Evolutionary conservation across 2,888 invertebrate genomes (phyloP).

Genomic region (Melinaea menophilus): DNA sequence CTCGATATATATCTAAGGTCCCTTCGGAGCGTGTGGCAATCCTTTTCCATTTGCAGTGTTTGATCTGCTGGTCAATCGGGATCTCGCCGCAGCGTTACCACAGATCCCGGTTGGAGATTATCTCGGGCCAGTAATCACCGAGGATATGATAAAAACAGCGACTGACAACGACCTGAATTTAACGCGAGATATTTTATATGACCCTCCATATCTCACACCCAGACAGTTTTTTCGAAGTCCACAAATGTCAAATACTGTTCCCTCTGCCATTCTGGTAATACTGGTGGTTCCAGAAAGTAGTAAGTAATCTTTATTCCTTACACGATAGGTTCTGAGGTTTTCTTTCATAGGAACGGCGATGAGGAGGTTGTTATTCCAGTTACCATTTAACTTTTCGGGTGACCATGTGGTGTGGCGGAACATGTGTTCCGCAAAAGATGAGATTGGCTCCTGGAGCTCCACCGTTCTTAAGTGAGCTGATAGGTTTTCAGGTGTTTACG

Average conservation of each 20-base stretch:
- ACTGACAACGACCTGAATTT: neutral
- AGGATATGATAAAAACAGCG: no score
- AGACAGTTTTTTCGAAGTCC: slow-evolving; percentile 17
- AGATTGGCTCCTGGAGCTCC: no score
- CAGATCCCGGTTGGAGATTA: no score
- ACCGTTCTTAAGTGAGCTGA: no score
- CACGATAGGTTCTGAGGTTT: slow-evolving; percentile 12
- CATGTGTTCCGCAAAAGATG: neutral
- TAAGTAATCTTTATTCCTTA: slow-evolving; percentile 12
- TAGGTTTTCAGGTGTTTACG: no score
- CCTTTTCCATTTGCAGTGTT: no score
- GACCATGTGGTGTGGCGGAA: no score
- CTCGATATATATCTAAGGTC: no score
- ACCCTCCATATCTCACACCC: neutral
- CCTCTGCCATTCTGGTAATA: slow-evolving; percentile 17
- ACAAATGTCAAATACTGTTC: slow-evolving; percentile 19
- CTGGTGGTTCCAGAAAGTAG: neutral
- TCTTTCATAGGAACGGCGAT: slow-evolving; percentile 16
- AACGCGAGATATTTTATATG: neutral
- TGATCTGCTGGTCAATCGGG: no score
- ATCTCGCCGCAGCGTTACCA: no score
- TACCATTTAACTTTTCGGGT: neutral
- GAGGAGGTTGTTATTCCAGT: slow-evolving; percentile 15
- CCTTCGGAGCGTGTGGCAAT: no score
- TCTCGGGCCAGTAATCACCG: no score